phyloP scores from a whole-genome alignment of 2,888 invertebrate genomes.

The Eristalis intricaria region DNA sequence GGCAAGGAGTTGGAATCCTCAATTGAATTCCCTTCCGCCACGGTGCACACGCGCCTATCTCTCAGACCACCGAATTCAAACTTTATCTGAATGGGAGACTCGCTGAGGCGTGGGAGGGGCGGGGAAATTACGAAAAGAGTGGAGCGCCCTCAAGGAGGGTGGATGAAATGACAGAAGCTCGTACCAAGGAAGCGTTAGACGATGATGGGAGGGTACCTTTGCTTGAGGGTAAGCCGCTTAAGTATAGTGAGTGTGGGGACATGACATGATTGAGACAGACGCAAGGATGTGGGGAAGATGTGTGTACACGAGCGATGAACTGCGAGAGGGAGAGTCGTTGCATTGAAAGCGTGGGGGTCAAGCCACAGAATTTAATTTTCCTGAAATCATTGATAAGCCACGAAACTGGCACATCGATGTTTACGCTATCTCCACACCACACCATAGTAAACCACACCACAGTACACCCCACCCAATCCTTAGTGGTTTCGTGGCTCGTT shows the following conservation, averaged over 20 bases:
- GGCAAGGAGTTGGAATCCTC: background rate
- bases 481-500: background rate
- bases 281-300: background rate
- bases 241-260: background rate
- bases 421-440: too few species aligned
- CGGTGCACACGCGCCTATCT: background rate
- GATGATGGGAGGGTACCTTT: background rate
- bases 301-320: background rate
- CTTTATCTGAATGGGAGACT: background rate
- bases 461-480: background rate
- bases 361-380: background rate
- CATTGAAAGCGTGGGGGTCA: too few species aligned
- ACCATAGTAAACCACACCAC: too few species aligned
- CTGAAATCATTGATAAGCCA: background rate
- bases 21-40: background rate
- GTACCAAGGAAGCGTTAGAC: background rate
- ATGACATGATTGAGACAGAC: background rate
- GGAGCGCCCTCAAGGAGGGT: background rate
- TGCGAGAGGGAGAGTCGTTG: too few species aligned
- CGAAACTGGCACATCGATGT: too few species aligned
- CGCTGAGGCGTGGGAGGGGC: background rate
- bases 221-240: background rate
- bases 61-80: background rate
- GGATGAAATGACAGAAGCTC: background rate
- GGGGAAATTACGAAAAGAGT: too few species aligned